These are phyloP conservation scores for Apodemia zela DNA, from an alignment of 2,888 invertebrate genomes.

Conservation along the genomic window DNA sequence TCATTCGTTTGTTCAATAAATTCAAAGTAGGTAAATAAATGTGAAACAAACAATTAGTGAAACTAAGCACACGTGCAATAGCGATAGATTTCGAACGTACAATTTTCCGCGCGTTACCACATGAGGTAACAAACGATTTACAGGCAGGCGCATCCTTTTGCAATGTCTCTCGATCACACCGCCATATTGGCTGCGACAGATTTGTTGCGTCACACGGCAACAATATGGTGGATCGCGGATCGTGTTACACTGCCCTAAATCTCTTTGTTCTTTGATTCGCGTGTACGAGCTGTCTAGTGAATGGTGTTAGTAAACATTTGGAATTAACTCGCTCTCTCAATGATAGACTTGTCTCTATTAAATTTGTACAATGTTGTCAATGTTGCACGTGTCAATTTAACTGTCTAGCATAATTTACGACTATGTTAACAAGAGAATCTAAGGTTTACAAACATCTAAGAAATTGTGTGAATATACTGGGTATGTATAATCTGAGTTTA, in stretches of 20 bases:
- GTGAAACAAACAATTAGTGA: slow-evolving; percentile 27
- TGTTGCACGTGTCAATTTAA: slow-evolving; percentile 26
- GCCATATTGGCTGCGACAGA: slow-evolving; percentile 63
- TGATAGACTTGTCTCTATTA: slow-evolving; percentile 33
- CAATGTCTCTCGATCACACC: slow-evolving; percentile 62
- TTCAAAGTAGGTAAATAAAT: no score
- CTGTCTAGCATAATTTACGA: slow-evolving; percentile 18
- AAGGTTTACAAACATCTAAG: no score
- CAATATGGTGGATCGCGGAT: slow-evolving; percentile 52
- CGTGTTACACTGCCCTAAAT: slow-evolving; percentile 75
- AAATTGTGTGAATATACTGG: no score
- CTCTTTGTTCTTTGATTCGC: slow-evolving; percentile 64
- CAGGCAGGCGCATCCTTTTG: slow-evolving; percentile 74
- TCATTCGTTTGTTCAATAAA: no score
- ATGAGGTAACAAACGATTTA: slow-evolving; percentile 67
- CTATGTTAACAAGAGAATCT: background rate
- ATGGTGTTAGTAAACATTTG: slow-evolving; percentile 44
- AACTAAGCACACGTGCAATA: slow-evolving; percentile 26
- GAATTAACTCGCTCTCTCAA: slow-evolving; percentile 35
- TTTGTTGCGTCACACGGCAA: slow-evolving; percentile 62
- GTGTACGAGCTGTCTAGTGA: slow-evolving; percentile 42
- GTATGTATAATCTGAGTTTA: no score
- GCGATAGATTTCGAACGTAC: slow-evolving; percentile 31
- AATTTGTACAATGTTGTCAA: slow-evolving; percentile 26
- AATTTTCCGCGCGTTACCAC: slow-evolving; percentile 30